phyloP scores from a whole-genome alignment of 2,113 vertebrate species.

The Microtus richardsoni region DNA sequence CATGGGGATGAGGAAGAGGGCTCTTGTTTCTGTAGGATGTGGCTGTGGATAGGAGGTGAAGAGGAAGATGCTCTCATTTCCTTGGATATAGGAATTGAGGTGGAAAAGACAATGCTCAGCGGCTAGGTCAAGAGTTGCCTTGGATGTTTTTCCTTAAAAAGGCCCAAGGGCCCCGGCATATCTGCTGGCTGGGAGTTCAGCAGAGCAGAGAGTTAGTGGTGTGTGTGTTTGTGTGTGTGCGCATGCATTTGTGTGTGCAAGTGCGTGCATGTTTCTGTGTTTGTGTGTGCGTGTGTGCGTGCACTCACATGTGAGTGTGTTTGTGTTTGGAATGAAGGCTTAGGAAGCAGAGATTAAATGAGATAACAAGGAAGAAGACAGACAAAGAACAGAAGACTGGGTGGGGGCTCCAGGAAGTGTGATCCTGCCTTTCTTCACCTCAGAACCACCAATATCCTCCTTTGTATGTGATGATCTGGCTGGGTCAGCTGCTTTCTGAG shows the following conservation, averaged over 20 bases:
- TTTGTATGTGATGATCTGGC: fast-evolving
- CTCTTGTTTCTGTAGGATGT: background rate
- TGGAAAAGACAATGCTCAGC: background rate
- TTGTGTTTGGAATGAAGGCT: background rate
- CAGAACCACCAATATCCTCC: background rate
- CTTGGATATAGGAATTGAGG: background rate
- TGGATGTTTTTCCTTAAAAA: background rate
- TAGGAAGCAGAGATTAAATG: background rate
- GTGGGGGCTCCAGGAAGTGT: fast-evolving
- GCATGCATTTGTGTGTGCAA: background rate
- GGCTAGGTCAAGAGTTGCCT: background rate
- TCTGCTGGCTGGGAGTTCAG: background rate
- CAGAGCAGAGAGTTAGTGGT: background rate
- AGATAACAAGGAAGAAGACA: fast-evolving
- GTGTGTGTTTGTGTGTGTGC: background rate
- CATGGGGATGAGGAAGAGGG: fast-evolving
- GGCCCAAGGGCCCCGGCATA: background rate
- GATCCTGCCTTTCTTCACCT: background rate
- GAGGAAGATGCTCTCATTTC: background rate
- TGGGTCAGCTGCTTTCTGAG: background rate
- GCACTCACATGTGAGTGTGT: too few relatives aligned
- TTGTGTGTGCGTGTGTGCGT: too few relatives aligned
- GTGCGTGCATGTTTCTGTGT: background rate
- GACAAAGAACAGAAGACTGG: too few relatives aligned
- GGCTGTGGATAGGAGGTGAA: background rate